phyloP scores from a whole-genome alignment of 2,888 invertebrate species.

The Noctua fimbriata region DNA sequence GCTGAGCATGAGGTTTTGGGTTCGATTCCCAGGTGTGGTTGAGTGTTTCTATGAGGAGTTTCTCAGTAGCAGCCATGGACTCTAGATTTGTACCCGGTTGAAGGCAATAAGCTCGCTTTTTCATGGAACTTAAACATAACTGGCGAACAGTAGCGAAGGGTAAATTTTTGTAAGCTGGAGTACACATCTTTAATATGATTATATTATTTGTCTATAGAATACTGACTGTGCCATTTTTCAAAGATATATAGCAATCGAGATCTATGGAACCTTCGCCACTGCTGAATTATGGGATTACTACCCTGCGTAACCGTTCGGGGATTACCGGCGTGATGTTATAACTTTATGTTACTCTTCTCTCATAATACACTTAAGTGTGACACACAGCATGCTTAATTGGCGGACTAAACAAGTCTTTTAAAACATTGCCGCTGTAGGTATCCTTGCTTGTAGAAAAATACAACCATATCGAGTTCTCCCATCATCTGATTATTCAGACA shows the following conservation, averaged over 20 bases:
- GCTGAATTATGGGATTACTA: background rate
- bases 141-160: too few species aligned
- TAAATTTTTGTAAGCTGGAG: too few species aligned
- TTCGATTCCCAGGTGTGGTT: background rate
- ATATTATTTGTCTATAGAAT: too few species aligned
- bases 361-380: background rate
- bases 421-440: conserved; percentile 19
- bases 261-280: too few species aligned
- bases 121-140: too few species aligned
- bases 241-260: too few species aligned
- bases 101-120: background rate
- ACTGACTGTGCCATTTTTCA: too few species aligned
- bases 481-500: conserved; percentile 62
- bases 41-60: background rate
- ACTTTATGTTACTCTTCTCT: background rate
- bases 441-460: conserved; percentile 47
- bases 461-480: conserved; percentile 60
- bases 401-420: conserved; percentile 16
- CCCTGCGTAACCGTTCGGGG: background rate
- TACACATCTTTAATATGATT: too few species aligned
- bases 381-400: conserved; percentile 16
- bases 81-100: background rate
- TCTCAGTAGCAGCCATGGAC: background rate
- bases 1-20: background rate
- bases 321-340: background rate